Evolutionary conservation across 2,113 vertebrate species (phyloP).

Genomic region (Centropus bengalensis): DNA sequence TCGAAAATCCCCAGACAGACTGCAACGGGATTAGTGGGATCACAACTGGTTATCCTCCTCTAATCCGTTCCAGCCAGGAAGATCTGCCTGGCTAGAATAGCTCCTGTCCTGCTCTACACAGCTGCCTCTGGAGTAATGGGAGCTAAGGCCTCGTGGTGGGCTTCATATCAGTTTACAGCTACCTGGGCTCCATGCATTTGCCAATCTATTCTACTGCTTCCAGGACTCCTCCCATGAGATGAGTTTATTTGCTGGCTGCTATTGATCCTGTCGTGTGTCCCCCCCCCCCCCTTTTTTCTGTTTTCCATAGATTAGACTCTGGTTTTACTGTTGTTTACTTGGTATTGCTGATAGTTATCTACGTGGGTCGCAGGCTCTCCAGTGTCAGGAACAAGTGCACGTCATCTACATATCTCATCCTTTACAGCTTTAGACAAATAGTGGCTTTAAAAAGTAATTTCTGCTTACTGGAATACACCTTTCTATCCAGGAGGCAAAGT

Average conservation of each 20-base stretch:
- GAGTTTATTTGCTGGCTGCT: not conserved
- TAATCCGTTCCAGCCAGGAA: conserved; percentile 52
- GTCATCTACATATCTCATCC: not conserved
- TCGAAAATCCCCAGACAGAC: conserved; percentile 19
- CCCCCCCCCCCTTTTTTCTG: not conserved
- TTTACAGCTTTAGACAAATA: not conserved
- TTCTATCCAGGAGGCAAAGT: not conserved
- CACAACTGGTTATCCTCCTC: conserved; percentile 45
- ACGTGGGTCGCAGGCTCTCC: not conserved
- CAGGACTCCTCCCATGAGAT: not conserved
- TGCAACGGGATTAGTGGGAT: conserved; percentile 58
- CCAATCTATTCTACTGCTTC: not conserved
- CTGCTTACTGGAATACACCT: not conserved
- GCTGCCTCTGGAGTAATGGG: not conserved
- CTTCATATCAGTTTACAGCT: not conserved
- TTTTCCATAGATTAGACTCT: not conserved
- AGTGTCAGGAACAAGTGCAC: not conserved
- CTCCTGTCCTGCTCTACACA: not conserved
- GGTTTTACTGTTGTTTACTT: not conserved
- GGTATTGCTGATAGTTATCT: not conserved
- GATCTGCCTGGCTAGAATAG: conserved; percentile 3
- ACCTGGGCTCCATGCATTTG: not conserved
- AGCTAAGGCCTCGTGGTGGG: not conserved
- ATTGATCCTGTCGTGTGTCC: not conserved
- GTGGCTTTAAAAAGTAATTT: not conserved